A percentile compares a stretch with the other conserved stretches of the same genome.
These are phyloP conservation scores for Drosophila subpulchrella DNA, from an alignment of 1,140 invertebrate species.

Conservation along the genomic window DNA sequence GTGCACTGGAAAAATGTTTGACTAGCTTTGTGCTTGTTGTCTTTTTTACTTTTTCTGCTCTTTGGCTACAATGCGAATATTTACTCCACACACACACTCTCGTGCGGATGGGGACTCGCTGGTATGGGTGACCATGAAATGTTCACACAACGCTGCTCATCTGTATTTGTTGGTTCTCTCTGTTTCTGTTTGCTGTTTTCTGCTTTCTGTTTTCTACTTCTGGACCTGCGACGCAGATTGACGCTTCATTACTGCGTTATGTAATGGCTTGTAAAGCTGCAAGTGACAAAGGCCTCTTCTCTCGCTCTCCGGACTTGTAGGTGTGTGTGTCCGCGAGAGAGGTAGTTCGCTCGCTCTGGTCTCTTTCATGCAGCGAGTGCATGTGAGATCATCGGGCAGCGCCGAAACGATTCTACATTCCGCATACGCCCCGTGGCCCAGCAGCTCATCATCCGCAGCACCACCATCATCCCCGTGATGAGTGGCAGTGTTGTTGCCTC, in stretches of 20 bases:
- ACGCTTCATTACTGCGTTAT: conserved; percentile 76
- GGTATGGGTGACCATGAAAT: conserved; percentile 79
- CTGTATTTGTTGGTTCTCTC: conserved; percentile 19
- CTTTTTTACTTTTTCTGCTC: conserved; percentile 26
- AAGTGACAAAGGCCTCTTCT: conserved; percentile 47
- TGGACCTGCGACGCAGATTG: conserved; percentile 75
- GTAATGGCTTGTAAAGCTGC: conserved; percentile 52
- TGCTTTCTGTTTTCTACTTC: conserved; percentile 17
- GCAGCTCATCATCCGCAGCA: conserved; percentile 48
- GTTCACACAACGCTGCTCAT: conserved; percentile 62
- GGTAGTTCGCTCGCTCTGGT: conserved; percentile 53
- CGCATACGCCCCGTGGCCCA: conserved; percentile 72
- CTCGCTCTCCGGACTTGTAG: conserved; percentile 1
- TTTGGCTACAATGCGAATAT: conserved; percentile 65
- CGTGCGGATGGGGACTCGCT: neutral
- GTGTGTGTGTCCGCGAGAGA: conserved; percentile 11
- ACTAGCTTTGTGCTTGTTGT: conserved; percentile 15
- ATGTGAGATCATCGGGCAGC: conserved; percentile 75
- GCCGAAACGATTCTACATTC: conserved; percentile 64
- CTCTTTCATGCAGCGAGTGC: conserved; percentile 75
- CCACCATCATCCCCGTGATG: conserved; percentile 9
- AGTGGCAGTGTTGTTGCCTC: conserved; percentile 23
- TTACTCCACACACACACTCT: conserved; percentile 38
- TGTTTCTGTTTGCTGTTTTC: conserved; percentile 38
- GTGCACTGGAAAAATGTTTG: conserved; percentile 46